A percentile compares a stretch with the other conserved stretches of the same genome.
Evolutionary conservation across 2,888 invertebrate genomes (phyloP).

Genomic region (Heteropelma amictum): DNA sequence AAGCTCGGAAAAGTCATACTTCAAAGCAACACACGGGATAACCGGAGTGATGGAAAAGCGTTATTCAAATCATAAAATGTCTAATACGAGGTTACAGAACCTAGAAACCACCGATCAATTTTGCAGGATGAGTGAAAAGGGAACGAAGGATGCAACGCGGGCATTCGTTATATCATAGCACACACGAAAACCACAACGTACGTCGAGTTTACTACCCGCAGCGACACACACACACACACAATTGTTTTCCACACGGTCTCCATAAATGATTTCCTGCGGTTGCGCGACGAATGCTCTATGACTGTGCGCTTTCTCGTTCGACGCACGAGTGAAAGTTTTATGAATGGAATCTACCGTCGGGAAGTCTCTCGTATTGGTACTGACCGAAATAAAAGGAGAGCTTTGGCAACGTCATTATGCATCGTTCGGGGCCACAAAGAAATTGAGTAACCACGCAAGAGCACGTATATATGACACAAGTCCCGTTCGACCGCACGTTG

Average conservation of each 20-base stretch:
- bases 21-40: slow-evolving; percentile 12
- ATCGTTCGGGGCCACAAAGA: slow-evolving; percentile 18
- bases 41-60: slow-evolving; percentile 44
- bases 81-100: neutral
- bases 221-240: slow-evolving; percentile 3
- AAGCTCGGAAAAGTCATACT: slow-evolving; percentile 40
- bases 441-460: neutral
- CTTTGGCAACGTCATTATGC: slow-evolving; percentile 16
- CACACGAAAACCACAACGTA: neutral
- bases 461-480: neutral
- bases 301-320: slow-evolving; percentile 28
- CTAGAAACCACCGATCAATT: slow-evolving; percentile 36
- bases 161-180: slow-evolving; percentile 24
- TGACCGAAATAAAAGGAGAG: slow-evolving; percentile 3
- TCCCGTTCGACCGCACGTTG: too few relatives aligned
- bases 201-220: neutral
- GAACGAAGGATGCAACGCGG: slow-evolving; percentile 1
- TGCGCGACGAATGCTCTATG: slow-evolving; percentile 38
- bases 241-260: slow-evolving; percentile 2
- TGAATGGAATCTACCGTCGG: slow-evolving; percentile 7
- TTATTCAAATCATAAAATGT: slow-evolving; percentile 49
- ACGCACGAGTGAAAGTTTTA: slow-evolving; percentile 34
- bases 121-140: slow-evolving; percentile 21
- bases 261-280: slow-evolving; percentile 36
- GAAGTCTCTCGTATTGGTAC: slow-evolving; percentile 6